Evolutionary conservation across 2,888 invertebrate species (phyloP).

Genomic region (Thyatira batis): DNA sequence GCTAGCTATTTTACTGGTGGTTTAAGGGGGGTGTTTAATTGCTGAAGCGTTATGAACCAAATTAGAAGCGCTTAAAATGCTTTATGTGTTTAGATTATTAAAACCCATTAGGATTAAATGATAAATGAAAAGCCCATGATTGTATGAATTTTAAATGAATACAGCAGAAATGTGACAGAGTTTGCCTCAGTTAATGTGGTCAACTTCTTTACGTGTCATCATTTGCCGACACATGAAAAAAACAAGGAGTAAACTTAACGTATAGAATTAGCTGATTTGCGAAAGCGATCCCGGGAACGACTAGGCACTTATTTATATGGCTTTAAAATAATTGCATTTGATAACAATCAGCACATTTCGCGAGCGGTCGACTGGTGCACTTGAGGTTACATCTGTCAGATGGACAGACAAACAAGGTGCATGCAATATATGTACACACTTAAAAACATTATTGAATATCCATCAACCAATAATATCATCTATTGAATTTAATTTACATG

Average conservation of each 20-base stretch:
- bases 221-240: conserved; percentile 1
- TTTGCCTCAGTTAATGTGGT: conserved; percentile 9
- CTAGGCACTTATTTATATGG: conserved; percentile 13
- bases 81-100: too few species aligned
- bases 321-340: conserved; percentile 27
- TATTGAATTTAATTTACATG: too few species aligned
- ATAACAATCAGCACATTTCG: conserved; percentile 41
- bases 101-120: background rate
- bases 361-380: conserved; percentile 41
- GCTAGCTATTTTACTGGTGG: conserved; percentile 14
- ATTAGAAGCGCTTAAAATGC: background rate
- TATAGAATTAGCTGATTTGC: background rate
- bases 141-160: conserved; percentile 35
- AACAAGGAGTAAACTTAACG: background rate
- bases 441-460: background rate
- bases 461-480: background rate
- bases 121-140: conserved; percentile 13
- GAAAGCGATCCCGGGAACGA: background rate
- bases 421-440: conserved; percentile 14
- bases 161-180: conserved; percentile 8
- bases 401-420: conserved; percentile 22
- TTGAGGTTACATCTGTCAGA: conserved; percentile 15
- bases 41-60: conserved; percentile 27
- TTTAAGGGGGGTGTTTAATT: conserved; percentile 19
- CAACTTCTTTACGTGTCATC: conserved; percentile 5